Conservation (phyloP, 2,888 invertebrate species). For the Ophion obscuratus region DNA sequence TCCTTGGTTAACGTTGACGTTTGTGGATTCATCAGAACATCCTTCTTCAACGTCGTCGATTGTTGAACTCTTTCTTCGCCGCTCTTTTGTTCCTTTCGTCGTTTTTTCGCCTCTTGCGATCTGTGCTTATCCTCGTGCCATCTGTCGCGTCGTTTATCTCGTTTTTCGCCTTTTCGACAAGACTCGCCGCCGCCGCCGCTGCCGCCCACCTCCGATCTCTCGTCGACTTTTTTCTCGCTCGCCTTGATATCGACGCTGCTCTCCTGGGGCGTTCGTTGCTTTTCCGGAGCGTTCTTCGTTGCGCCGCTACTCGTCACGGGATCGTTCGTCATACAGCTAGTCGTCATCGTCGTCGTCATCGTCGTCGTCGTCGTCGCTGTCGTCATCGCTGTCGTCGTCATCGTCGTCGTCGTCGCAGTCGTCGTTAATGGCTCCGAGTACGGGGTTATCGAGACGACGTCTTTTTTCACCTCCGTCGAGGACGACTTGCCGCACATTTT, state of each 20-base stretch:
- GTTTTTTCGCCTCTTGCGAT: constrained; percentile 74
- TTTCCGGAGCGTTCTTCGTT: constrained; percentile 71
- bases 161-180: constrained; percentile 72
- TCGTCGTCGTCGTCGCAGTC: constrained; percentile 18
- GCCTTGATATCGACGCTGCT: constrained; percentile 36
- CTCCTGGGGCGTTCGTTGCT: constrained; percentile 77
- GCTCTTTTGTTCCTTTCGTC: constrained; percentile 73
- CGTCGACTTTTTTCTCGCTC: constrained; percentile 72
- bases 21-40: constrained; percentile 26
- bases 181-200: constrained; percentile 68
- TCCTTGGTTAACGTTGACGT: constrained; percentile 74
- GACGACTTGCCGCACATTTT: constrained; percentile 71
- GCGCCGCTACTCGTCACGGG: constrained; percentile 46
- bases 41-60: constrained; percentile 26
- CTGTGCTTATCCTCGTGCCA: constrained; percentile 76
- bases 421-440: constrained; percentile 72
- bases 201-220: constrained; percentile 68
- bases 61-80: constrained; percentile 36
- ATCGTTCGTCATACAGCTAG: constrained; percentile 58
- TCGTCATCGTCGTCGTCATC: constrained; percentile 37
- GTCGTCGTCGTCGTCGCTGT: constrained; percentile 53
- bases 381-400: constrained; percentile 8
- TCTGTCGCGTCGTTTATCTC: constrained; percentile 72
- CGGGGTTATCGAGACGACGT: constrained; percentile 80
- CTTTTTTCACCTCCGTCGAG: constrained; percentile 76